Evolutionary conservation across 1,140 invertebrate genomes (phyloP).

Genomic region (Magallana gigas): DNA sequence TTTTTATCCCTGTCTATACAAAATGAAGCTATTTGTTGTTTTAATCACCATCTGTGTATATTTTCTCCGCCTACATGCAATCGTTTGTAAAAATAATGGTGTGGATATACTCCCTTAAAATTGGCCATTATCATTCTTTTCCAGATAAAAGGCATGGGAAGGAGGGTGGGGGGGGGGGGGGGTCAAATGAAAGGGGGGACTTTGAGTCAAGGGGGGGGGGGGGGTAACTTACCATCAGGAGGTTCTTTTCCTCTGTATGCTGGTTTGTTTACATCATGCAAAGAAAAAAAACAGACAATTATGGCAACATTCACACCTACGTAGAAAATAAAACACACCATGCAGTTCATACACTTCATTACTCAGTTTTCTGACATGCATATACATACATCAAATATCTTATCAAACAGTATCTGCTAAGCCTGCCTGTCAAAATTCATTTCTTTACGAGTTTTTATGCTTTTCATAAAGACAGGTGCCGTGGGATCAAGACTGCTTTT

Average conservation of each 20-base stretch:
- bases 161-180: neutral
- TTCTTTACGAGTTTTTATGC: neutral
- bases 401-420: neutral
- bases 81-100: no score
- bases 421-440: no score
- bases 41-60: no score
- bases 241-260: constrained; percentile 32
- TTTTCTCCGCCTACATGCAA: no score
- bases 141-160: no score
- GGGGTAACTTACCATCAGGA: constrained; percentile 24
- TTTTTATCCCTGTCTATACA: no score
- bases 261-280: constrained; percentile 33
- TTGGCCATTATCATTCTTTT: no score
- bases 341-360: neutral
- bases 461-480: neutral
- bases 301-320: constrained; percentile 9
- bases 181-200: neutral
- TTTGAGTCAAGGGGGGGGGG: neutral
- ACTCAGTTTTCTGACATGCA: constrained; percentile 4
- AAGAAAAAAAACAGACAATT: constrained; percentile 2
- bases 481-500: neutral
- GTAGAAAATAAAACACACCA: neutral
- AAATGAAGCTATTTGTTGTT: no score
- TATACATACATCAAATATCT: neutral
- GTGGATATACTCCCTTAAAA: no score